Percentiles rank a stretch among this genome's conserved stretches.
These are phyloP conservation scores for Tetragnatha montana DNA, from an alignment of 2,888 invertebrate genomes.

Conservation along the genomic window DNA sequence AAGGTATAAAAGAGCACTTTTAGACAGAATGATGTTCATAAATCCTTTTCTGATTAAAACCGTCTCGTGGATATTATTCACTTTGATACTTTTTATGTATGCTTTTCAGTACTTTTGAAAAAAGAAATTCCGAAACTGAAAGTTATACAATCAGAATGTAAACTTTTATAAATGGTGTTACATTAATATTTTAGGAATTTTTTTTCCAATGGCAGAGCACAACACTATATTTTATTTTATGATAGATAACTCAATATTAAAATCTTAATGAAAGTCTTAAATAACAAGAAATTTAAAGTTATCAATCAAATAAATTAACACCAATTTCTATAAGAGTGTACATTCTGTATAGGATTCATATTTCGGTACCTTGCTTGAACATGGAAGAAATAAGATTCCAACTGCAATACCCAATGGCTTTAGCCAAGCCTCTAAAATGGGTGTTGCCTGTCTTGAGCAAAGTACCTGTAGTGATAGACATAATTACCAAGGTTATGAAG, in stretches of 20 bases:
- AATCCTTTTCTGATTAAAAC: too few relatives aligned
- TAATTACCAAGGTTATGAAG: neutral
- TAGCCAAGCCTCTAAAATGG: neutral
- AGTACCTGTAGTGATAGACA: conserved; percentile 18
- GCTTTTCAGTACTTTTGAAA: too few relatives aligned
- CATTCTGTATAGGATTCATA: neutral
- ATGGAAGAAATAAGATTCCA: conserved; percentile 50
- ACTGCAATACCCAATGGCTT: neutral
- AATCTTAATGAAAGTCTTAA: neutral
- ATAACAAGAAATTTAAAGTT: neutral
- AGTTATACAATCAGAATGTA: too few relatives aligned
- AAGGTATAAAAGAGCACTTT: too few relatives aligned
- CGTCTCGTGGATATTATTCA: too few relatives aligned
- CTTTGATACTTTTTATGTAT: too few relatives aligned
- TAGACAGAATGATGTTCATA: neutral
- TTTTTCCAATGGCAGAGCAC: too few relatives aligned
- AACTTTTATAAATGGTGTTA: too few relatives aligned
- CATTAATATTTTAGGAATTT: too few relatives aligned
- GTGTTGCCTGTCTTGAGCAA: neutral
- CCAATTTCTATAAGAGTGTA: neutral
- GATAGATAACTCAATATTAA: too few relatives aligned
- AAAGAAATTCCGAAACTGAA: too few relatives aligned
- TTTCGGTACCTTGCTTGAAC: conserved; percentile 35
- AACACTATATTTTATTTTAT: too few relatives aligned
- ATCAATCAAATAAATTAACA: neutral